Percentiles rank a stretch among this genome's conserved stretches.
These are phyloP conservation scores for Deilephila elpenor DNA, from an alignment of 2,888 invertebrate genomes.

Conservation along the genomic window DNA sequence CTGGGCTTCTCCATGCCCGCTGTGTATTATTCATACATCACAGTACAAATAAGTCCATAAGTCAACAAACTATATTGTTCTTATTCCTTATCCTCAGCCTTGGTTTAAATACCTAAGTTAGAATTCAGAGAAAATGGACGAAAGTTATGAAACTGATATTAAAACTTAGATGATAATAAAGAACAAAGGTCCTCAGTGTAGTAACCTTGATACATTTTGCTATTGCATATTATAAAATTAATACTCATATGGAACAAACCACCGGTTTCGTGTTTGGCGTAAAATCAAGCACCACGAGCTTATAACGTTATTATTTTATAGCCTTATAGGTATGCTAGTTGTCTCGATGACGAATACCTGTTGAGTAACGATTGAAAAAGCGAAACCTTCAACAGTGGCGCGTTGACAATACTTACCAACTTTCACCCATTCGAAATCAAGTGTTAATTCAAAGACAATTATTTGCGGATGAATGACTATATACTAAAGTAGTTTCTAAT, in stretches of 20 bases:
- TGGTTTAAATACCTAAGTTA: background rate
- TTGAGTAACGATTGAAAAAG: constrained; percentile 81
- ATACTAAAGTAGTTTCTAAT: background rate
- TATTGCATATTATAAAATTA: constrained; percentile 7
- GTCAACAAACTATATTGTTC: background rate
- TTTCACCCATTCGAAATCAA: constrained; percentile 74
- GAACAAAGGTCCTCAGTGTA: background rate
- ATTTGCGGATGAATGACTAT: constrained; percentile 25
- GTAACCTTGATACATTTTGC: constrained; percentile 21
- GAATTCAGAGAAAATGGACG: background rate
- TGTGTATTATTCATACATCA: background rate
- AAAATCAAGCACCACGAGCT: constrained; percentile 29
- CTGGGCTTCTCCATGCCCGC: background rate
- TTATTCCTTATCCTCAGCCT: background rate
- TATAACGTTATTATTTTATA: constrained; percentile 24
- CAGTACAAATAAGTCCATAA: background rate
- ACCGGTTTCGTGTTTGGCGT: constrained; percentile 30
- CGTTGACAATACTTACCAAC: constrained; percentile 72
- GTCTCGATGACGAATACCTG: constrained; percentile 74
- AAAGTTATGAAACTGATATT: background rate
- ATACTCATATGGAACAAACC: constrained; percentile 2
- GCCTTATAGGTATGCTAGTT: constrained; percentile 36
- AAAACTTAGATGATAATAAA: background rate
- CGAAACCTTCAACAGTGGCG: constrained; percentile 77
- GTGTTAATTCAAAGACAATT: constrained; percentile 51